phyloP scores from a whole-genome alignment of 1,140 invertebrate species.

The Drosophila gunungcola region DNA sequence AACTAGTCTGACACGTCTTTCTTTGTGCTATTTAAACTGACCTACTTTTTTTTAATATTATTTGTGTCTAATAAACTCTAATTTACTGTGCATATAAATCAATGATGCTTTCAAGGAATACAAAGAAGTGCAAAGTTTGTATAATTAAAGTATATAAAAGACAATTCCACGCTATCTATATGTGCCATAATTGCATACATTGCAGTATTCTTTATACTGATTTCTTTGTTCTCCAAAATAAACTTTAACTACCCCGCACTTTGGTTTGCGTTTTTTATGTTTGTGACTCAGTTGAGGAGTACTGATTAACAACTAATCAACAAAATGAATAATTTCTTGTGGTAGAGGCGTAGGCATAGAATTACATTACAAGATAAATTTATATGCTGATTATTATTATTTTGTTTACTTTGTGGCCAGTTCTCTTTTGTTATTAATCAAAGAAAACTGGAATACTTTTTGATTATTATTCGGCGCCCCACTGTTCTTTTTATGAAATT shows the following conservation, averaged over 20 bases:
- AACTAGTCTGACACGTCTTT: too few species aligned
- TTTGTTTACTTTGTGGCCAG: conserved; percentile 4
- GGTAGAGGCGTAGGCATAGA: conserved; percentile 3
- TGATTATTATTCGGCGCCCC: too few species aligned
- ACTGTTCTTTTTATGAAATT: background rate
- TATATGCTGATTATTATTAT: conserved; percentile 7
- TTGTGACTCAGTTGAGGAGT: conserved; percentile 31
- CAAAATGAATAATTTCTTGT: conserved; percentile 26
- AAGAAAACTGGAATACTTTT: background rate
- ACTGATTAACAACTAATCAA: conserved; percentile 53
- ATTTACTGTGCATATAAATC: background rate
- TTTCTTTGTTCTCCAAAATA: conserved; percentile 28
- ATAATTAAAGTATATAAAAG: background rate
- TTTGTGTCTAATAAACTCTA: too few species aligned
- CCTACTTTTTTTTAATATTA: too few species aligned
- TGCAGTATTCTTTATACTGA: conserved; percentile 13
- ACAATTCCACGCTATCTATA: conserved; percentile 3
- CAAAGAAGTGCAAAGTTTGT: background rate
- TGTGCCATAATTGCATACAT: conserved; percentile 16
- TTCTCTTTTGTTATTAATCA: too few species aligned
- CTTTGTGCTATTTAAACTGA: too few species aligned
- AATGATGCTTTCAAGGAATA: too few species aligned
- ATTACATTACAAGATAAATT: conserved; percentile 3
- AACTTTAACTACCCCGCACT: conserved; percentile 11
- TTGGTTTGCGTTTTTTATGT: conserved; percentile 21